Conservation (phyloP, 1,140 invertebrate genomes). For the Halyomorpha halys region DNA sequence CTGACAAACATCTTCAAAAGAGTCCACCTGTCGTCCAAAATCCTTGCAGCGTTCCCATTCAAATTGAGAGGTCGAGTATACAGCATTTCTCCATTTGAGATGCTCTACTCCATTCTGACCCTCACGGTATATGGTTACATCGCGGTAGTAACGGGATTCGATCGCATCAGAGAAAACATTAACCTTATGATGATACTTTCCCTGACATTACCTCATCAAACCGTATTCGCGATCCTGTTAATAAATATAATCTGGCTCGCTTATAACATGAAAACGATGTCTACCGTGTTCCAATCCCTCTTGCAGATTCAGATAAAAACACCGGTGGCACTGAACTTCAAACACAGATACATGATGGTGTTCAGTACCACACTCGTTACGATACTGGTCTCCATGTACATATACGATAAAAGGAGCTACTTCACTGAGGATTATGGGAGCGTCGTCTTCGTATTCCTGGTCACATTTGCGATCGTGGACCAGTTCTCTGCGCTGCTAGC, state of each 20-base stretch:
- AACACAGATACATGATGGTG: background rate
- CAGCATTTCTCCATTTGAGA: too few relatives aligned
- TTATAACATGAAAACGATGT: background rate
- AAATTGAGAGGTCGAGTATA: too few relatives aligned
- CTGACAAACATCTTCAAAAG: too few relatives aligned
- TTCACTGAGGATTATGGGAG: background rate
- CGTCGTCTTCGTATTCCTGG: background rate
- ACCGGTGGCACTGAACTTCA: background rate
- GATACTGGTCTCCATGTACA: too few relatives aligned
- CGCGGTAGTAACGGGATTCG: too few relatives aligned
- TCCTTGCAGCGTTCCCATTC: too few relatives aligned
- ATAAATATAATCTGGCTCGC: constrained; percentile 3
- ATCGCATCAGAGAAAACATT: too few relatives aligned
- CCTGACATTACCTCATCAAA: background rate
- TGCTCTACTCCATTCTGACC: too few relatives aligned
- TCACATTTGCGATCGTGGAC: background rate
- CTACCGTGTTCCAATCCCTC: background rate
- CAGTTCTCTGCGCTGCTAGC: background rate
- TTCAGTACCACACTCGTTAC: background rate
- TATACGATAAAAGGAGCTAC: background rate
- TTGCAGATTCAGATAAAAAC: background rate
- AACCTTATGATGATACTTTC: too few relatives aligned
- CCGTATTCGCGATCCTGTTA: background rate
- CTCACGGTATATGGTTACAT: too few relatives aligned
- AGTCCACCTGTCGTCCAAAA: too few relatives aligned